Evolutionary conservation across 2,113 vertebrate species (phyloP).

Genomic region (Tenebrosternarchus preto): DNA sequence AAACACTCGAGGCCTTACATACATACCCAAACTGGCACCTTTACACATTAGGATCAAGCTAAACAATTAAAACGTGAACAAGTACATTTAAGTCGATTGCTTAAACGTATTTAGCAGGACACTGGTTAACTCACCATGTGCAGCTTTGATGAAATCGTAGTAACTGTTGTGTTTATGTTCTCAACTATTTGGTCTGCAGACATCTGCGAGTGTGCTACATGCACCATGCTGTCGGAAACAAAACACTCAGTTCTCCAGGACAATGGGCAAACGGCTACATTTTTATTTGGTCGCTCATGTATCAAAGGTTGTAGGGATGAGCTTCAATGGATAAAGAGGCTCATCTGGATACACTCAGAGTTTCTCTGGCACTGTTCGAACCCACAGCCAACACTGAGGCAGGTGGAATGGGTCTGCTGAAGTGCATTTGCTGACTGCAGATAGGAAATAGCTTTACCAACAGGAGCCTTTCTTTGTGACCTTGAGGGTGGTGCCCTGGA

Average conservation of each 20-base stretch:
- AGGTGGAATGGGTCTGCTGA: slow-evolving; percentile 59
- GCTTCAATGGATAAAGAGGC: slow-evolving; percentile 58
- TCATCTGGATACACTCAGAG: slow-evolving; percentile 70
- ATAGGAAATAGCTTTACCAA: slow-evolving; percentile 74
- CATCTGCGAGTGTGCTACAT: slow-evolving; percentile 82
- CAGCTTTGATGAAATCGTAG: slow-evolving; percentile 72
- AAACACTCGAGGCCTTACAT: background rate
- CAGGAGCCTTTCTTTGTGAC: slow-evolving; percentile 84
- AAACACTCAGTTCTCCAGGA: background rate
- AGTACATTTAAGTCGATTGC: background rate
- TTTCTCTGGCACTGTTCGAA: slow-evolving; percentile 62
- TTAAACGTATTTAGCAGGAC: background rate
- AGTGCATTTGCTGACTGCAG: slow-evolving; percentile 49
- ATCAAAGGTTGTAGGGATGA: slow-evolving; percentile 72
- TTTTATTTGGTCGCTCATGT: slow-evolving; percentile 45
- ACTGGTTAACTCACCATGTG: slow-evolving; percentile 69
- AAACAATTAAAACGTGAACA: no score
- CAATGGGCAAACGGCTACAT: background rate
- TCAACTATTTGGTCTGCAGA: slow-evolving; percentile 74
- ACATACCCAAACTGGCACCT: background rate
- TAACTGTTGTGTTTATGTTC: slow-evolving; percentile 74
- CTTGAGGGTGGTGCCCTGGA: slow-evolving; percentile 79
- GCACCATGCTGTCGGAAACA: slow-evolving; percentile 70
- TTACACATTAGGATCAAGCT: background rate
- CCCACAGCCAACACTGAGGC: slow-evolving; percentile 57